Base-by-base conservation (phyloP, 2,113 vertebrate species). In the Myrmophylax atrothorax region DNA sequence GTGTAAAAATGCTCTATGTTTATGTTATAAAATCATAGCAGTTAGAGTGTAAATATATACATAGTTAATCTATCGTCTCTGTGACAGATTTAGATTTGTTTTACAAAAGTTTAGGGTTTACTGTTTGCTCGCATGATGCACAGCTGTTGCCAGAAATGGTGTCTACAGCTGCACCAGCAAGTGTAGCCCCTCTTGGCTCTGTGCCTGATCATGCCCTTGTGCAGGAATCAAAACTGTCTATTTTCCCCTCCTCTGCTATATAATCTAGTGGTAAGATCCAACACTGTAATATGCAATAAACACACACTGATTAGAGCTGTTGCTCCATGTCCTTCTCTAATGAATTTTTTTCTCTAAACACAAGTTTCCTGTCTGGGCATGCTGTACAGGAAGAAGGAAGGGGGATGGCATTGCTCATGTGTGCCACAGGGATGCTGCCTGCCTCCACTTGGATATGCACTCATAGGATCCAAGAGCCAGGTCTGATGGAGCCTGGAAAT, bases 371-470 rank as follows among this genome's bases (percentile, higher is more conserved):
- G 8, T 14, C 60, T 5, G 4, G 8, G 42, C 6, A 84, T 46
- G 8, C 47, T 53, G 42, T 31, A 10, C 25, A 53, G 38, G 28
- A 78, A 78, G 35, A 50, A 59, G 47, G 38, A 14, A n/a, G 4
- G 7, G 4, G 3, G 1, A 3, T 73, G 37, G 10, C 4, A 1
- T 3, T n/a, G 22, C 35, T 9, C 15, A 25, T 0, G 6, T 18
- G 31, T 67, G 26, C 25, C 42, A 42, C 18, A 50, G 15, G 19
- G 7, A 2, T 42, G 40, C 20, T 7, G 12, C 26, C 53, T 73
- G 20, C 28, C 31, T 49, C 35, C 37, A 69, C 20, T 24, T 15
- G 7, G 23, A 42, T 31, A 7, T 4, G 6, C 19, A 24, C 2
- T 28, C 44, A 46, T 23, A 26, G 26, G 25, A 64, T 35, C 10